Base-by-base conservation (phyloP, 2,888 invertebrate species). In the Ganaspis brasiliensis region DNA sequence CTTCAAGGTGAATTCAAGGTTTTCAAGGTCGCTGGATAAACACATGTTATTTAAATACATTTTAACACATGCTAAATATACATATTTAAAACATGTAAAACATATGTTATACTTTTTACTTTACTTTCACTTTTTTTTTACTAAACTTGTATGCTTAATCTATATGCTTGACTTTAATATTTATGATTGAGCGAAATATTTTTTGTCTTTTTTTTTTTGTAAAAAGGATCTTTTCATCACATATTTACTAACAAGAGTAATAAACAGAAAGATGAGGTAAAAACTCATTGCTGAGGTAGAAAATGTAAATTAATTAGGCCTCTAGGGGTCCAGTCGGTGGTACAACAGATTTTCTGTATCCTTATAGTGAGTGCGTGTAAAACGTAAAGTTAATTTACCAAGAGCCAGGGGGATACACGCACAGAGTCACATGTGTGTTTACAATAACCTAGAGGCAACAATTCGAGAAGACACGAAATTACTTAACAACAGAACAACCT, bases 401-500 rank as follows among this genome's bases (percentile, higher is more conserved):
- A 67, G 40, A 67, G 67, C 67, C 67, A 45, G 24, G 14, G 67
- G 67, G 21, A n/a, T 24, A 45, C 63, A 40, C 45, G 24, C 21
- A 61, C 1, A 35, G 31, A 2, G 61, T 10, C n/a, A 61, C 37
- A 37, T 61, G 40, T 12, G 40, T 12, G 31, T 61, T 67, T 45
- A 67, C 40, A 45, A 45, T 6, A 67, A 40, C 35, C 61, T 61
- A 31, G 16, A 61, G 61, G 14, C 61, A 37, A 24, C 14, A 31
- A 31, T 31, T 40, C 24, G 45, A 45, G 40, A 40, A 21, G 40
- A 19, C 45, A 63, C 63, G 37, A 67, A 24, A 40, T 67, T 67
- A 67, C 67, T 67, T 67, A 67, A 67, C 67, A 24, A 14, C 45
- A 67, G 45, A 76, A 80, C 73, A 78, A 80, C 76, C 81, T 77